Conservation (phyloP, 2,113 vertebrate species). For the Passer montanus region DNA sequence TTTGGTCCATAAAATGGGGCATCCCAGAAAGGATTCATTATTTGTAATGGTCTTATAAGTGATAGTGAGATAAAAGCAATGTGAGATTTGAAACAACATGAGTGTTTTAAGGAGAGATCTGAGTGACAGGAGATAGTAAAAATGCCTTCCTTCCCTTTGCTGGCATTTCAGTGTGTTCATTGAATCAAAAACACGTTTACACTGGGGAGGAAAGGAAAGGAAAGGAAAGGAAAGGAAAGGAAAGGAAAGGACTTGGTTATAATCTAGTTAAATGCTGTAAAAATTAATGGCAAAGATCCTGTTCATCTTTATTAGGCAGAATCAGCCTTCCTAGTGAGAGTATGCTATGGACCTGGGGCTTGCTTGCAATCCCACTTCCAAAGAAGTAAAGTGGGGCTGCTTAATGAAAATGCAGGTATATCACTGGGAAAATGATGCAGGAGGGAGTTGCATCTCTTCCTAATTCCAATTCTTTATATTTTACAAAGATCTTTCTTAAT, state of each 20-base stretch:
- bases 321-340: background rate
- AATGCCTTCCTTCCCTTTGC: background rate
- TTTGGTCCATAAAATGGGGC: constrained; percentile 31
- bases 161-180: background rate
- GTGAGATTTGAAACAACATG: constrained; percentile 2
- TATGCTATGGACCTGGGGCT: background rate
- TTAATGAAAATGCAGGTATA: background rate
- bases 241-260: background rate
- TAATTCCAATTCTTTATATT: background rate
- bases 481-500: background rate
- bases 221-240: background rate
- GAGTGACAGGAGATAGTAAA: background rate
- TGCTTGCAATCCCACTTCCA: background rate
- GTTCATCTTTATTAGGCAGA: background rate
- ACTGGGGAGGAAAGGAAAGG: background rate
- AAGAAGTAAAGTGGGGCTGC: background rate
- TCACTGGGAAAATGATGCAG: background rate
- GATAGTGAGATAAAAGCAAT: constrained; percentile 25
- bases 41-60: constrained; percentile 37
- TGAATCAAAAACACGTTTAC: background rate
- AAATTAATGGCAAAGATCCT: background rate
- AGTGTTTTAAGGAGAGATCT: constrained; percentile 14
- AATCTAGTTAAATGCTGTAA: background rate
- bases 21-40: constrained; percentile 49
- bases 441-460: background rate